These are phyloP conservation scores for Sarcophaga caerulescens DNA, from an alignment of 2,888 invertebrate species.

Conservation along the genomic window DNA sequence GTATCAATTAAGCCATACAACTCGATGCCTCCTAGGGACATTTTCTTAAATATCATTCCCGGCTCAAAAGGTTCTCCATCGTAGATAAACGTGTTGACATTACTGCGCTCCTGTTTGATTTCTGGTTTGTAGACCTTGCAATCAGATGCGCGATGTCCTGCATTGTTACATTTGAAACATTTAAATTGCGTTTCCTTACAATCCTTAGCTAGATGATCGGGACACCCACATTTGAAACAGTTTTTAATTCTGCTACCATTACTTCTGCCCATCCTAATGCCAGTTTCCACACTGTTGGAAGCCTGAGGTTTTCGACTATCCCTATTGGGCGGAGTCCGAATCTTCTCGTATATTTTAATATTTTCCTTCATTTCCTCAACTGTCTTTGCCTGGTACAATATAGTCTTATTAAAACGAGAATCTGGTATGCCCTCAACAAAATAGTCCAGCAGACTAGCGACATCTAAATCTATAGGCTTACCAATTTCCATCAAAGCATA, in stretches of 20 bases:
- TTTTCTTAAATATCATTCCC: slow-evolving; percentile 7
- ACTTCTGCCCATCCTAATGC: neutral
- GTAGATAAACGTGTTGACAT: slow-evolving; percentile 22
- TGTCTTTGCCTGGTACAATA: slow-evolving; percentile 53
- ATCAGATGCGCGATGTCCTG: slow-evolving; percentile 16
- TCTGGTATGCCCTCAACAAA: slow-evolving; percentile 59
- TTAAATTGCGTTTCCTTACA: slow-evolving; percentile 30
- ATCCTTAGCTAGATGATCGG: slow-evolving; percentile 30
- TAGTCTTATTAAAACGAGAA: slow-evolving; percentile 40
- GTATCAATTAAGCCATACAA: slow-evolving; percentile 2
- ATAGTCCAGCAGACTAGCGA: slow-evolving; percentile 56
- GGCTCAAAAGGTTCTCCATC: slow-evolving; percentile 11
- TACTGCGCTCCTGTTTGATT: slow-evolving; percentile 19
- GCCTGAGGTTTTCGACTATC: neutral
- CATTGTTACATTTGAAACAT: slow-evolving; percentile 50
- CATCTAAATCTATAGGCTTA: slow-evolving; percentile 39
- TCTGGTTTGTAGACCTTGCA: slow-evolving; percentile 6
- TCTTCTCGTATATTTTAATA: slow-evolving; percentile 54
- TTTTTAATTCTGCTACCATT: neutral
- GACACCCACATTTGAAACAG: slow-evolving; percentile 49
- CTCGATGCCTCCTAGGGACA: neutral
- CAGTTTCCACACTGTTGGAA: too few relatives aligned
- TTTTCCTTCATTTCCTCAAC: slow-evolving; percentile 55
- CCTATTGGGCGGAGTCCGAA: neutral
- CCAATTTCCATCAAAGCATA: slow-evolving; percentile 52